Base-by-base conservation (phyloP, 2,113 vertebrate species). In the Petromus typicus region DNA sequence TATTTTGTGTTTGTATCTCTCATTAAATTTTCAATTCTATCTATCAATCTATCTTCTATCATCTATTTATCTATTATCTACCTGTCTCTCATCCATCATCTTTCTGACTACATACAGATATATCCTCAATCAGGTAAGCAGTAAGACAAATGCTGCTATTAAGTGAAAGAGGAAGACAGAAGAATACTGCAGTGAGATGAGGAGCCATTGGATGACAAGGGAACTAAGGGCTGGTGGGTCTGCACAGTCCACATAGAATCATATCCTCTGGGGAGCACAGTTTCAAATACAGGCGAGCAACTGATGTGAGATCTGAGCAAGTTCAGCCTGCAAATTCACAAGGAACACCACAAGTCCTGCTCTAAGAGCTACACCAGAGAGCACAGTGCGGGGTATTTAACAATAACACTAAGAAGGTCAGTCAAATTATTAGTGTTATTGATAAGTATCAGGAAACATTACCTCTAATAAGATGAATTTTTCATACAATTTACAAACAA, bases 141-240 rank as follows among this genome's bases (percentile, higher is more conserved):
- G 1, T 48, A 23, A 18, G 27, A 81, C 8, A 56, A 25, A 48
- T 56, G 12, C 6, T 82, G 7, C 18, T 32, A 66, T 34, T 57
- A 57, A 67, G 17, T 67, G 7, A 93, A 84, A 84, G 11, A 82
- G 16, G 45, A 84, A 84, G 69, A 57, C 7, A 67, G 37, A 67
- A 67, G 7, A 10, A 30, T 30, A 43, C 40, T 63, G 25, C 22
- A 32, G 59, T 13, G 22, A 64, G 18, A 71, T 27, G 14, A 63
- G 30, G 7, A 27, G 9, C 20, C 54, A 17, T 9, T 16, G 34
- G 51, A 76, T 34, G 32, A 9, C 25, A 37, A 76, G 22, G 30
- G 23, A 23, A 25, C 27, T 20, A 12, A 8, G 12, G 40, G 61
- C 18, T 23, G 1, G 1, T 8, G 32, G 0, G 3, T 3, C 40